Evolutionary conservation across 2,888 invertebrate species (phyloP), one percentile per base, ranked within the genome.

Genomic region (Incurvaria masculella): DNA sequence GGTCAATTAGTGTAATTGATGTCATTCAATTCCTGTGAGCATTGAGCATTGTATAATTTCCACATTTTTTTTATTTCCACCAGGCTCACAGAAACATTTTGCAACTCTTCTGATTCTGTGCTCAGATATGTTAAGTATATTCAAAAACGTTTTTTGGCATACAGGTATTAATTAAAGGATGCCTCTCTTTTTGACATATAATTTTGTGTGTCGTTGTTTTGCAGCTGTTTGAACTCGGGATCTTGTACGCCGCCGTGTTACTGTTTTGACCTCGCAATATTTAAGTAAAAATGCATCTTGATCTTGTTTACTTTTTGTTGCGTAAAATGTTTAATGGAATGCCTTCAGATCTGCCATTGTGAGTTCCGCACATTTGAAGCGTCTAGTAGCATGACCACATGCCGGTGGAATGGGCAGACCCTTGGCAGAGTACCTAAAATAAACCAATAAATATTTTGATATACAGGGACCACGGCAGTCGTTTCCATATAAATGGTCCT

Each of bases 201-300:
- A 18, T 47, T 52, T 51, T 44, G 50, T 52, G 21, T 41, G 49
- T 49, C 49, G 42, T 49, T 48, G 44, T 49, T 53, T 55, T 42
- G 53, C n/a, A n/a, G n/a, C n/a, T n/a, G 45, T 43, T 53, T 21
- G 49, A 51, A 45, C 42, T 40, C 51, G 47, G 6, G 49, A 49
- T 51, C 52, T 52, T 2, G 49, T 42, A 4, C 49, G 52, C n/a
- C 51, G 50, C 49, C 49, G 48, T 51, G 48, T 40, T 18, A 46
- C 41, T 16, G 1, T 51, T 26, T 21, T n/a, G 11, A 48, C 47
- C 41, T 40, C 2, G 33, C 54, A 51, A 39, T 53, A 49, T 21
- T 52, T 54, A 21, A 52, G 38, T 46, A 49, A 41, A 49, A 53
- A 52, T 33, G 52, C 53, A 49, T 51, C 52, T 47, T 53, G 54